Conservation (phyloP, 2,888 invertebrate genomes). For the Tetramorium bicarinatum region DNA sequence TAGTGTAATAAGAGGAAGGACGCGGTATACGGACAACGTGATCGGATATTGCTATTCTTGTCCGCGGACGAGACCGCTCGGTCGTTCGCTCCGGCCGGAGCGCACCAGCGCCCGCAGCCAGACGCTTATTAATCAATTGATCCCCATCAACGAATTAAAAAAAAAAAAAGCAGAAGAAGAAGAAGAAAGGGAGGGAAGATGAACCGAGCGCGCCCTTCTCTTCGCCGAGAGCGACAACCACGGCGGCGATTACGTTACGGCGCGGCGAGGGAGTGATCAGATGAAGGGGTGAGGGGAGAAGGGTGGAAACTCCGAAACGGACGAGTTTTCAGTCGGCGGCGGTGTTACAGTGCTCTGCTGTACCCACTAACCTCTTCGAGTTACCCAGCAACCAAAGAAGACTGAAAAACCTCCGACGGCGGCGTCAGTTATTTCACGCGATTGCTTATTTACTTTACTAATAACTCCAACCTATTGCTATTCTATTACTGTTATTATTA, state of each 20-base stretch:
- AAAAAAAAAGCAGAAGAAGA: not conserved
- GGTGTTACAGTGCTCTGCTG: conserved; percentile 67
- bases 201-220: conserved; percentile 75
- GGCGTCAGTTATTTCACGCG: conserved; percentile 81
- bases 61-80: conserved; percentile 63
- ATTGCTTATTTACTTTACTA: conserved; percentile 77
- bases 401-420: conserved; percentile 87
- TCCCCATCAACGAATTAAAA: conserved; percentile 76
- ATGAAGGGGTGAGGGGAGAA: not conserved
- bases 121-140: conserved; percentile 82
- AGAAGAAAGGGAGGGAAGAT: conserved; percentile 58
- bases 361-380: conserved; percentile 83
- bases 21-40: conserved; percentile 31
- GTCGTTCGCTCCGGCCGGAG: conserved; percentile 66
- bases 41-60: conserved; percentile 65
- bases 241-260: conserved; percentile 10
- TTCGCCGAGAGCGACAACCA: conserved; percentile 61
- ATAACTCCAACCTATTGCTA: conserved; percentile 71
- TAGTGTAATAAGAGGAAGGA: conserved; percentile 50
- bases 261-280: not conserved
- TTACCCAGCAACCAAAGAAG: conserved; percentile 89
- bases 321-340: conserved; percentile 62
- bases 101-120: conserved; percentile 69
- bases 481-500: conserved; percentile 60
- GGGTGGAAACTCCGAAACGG: conserved; percentile 39